phyloP scores from a whole-genome alignment of 2,888 invertebrate genomes.

The Sturmia bella region DNA sequence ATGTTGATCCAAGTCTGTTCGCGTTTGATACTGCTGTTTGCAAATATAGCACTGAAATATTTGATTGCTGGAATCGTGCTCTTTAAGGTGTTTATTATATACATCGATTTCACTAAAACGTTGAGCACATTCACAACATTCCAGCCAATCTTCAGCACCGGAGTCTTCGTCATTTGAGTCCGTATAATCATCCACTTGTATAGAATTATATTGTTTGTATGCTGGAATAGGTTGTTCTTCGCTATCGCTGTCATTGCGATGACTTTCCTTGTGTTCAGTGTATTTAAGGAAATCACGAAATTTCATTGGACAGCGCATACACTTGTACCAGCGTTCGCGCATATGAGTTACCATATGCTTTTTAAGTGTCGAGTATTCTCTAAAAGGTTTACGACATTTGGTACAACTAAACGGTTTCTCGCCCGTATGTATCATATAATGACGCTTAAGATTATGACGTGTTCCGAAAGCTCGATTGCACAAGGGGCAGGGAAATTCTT shows the following conservation, averaged over 20 bases:
- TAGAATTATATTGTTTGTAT: constrained; percentile 54
- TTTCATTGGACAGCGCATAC: constrained; percentile 76
- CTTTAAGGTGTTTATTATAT: constrained; percentile 78
- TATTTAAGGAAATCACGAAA: constrained; percentile 79
- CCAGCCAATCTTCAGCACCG: constrained; percentile 76
- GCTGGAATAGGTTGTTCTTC: constrained; percentile 42
- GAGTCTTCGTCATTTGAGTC: constrained; percentile 76
- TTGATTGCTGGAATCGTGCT: constrained; percentile 75
- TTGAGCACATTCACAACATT: constrained; percentile 79
- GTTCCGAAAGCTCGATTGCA: constrained; percentile 81
- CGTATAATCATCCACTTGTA: constrained; percentile 58
- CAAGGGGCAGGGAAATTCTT: constrained; percentile 79
- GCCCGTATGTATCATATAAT: constrained; percentile 81
- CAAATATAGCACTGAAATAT: constrained; percentile 75
- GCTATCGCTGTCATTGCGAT: constrained; percentile 69
- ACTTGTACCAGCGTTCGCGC: constrained; percentile 80
- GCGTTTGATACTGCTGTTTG: constrained; percentile 73
- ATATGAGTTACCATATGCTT: constrained; percentile 81
- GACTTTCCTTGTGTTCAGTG: constrained; percentile 77
- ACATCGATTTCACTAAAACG: constrained; percentile 78
- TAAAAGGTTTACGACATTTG: constrained; percentile 80
- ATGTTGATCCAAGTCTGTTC: constrained; percentile 73
- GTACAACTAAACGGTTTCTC: constrained; percentile 81
- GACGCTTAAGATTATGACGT: constrained; percentile 80
- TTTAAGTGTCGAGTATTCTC: constrained; percentile 80